Conservation (phyloP, 2,797 vertebrate genomes). For the Chaetodon trifasciatus region DNA sequence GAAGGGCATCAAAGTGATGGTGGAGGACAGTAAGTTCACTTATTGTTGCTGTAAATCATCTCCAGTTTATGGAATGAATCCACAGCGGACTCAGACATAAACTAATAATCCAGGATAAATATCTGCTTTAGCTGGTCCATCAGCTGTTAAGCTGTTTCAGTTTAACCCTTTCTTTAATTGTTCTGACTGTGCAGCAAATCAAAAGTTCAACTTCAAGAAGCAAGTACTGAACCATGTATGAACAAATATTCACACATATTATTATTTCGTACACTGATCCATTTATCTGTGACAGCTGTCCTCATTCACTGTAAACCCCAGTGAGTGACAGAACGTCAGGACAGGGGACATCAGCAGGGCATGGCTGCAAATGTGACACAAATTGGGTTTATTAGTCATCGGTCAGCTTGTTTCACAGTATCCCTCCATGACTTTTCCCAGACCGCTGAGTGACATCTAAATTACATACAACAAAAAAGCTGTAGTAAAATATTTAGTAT, state of each 20-base stretch:
- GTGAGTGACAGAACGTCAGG: not conserved
- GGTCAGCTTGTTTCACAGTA: not conserved
- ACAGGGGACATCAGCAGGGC: not conserved
- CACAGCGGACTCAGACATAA: not conserved
- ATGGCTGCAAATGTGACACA: not conserved
- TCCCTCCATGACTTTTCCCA: not conserved
- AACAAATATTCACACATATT: no score
- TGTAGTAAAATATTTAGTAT: no score
- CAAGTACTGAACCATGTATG: not conserved
- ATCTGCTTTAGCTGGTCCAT: not conserved
- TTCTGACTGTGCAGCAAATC: not conserved
- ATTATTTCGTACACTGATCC: not conserved
- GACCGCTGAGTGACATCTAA: no score
- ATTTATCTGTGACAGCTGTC: not conserved
- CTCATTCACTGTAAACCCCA: not conserved
- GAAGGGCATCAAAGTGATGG: conserved; percentile 8
- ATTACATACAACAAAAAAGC: no score
- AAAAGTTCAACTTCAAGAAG: not conserved
- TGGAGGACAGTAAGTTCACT: conserved; percentile 37
- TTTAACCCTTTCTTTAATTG: no score
- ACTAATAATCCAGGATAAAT: not conserved
- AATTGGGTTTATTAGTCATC: no score
- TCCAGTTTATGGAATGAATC: rapidly evolving
- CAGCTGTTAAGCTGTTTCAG: not conserved
- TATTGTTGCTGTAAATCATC: not conserved